These are phyloP conservation scores for Magallana nippona DNA, from an alignment of 2,888 invertebrate genomes.

Conservation along the genomic window DNA sequence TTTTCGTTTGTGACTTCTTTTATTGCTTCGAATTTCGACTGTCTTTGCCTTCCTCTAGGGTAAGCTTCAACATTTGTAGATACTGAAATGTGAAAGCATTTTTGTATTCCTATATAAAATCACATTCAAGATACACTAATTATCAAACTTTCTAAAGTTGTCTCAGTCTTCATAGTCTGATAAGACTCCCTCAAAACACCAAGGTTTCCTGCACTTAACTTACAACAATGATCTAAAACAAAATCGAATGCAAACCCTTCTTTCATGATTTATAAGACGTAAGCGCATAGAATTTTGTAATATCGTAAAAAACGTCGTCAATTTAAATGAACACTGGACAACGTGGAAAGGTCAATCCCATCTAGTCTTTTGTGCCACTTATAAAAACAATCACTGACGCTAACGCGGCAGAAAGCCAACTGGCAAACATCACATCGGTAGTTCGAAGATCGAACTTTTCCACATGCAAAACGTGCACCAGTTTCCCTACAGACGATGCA, in stretches of 20 bases:
- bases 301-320: background rate
- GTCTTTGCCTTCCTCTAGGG: background rate
- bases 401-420: constrained; percentile 21
- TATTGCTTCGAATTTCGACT: background rate
- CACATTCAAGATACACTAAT: no score
- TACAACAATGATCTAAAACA: no score
- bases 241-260: background rate
- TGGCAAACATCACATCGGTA: constrained; percentile 38
- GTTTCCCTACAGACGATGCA: constrained; percentile 29
- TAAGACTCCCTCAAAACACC: no score
- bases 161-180: no score
- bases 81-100: background rate
- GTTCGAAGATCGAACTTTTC: constrained; percentile 19
- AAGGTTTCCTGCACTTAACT: background rate
- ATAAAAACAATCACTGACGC: constrained; percentile 34
- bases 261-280: no score
- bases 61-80: background rate
- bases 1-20: background rate
- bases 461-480: constrained; percentile 6
- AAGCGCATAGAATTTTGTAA: no score
- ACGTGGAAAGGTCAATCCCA: background rate
- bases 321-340: background rate
- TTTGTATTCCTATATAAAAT: background rate
- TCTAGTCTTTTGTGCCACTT: constrained; percentile 27
- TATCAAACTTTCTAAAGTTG: no score